Conservation (phyloP, 2,797 vertebrate genomes). For the Melanotaenia maccullochi region DNA sequence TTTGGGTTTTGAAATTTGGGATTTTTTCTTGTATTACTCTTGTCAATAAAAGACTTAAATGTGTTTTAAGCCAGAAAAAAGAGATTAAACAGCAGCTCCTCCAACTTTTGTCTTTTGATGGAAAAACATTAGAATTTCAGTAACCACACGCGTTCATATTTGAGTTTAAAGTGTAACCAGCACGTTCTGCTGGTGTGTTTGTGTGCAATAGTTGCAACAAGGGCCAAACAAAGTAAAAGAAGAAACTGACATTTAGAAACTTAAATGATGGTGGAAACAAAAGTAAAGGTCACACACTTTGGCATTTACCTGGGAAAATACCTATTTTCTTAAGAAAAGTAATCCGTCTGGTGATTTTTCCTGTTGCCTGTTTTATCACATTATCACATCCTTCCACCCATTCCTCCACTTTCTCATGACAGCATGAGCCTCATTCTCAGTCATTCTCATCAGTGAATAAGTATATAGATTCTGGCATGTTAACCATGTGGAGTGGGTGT, state of each 20-base stretch:
- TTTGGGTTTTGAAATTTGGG: neutral
- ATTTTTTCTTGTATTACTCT: too few relatives aligned
- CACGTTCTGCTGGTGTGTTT: conserved; percentile 31
- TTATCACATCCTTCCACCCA: neutral
- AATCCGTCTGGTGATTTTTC: neutral
- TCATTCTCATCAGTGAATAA: conserved; percentile 25
- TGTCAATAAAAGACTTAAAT: too few relatives aligned
- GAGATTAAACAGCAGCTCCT: neutral
- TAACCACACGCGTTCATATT: neutral
- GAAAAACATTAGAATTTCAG: neutral
- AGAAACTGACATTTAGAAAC: neutral
- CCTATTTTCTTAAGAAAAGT: neutral
- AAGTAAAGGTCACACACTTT: conserved; percentile 18
- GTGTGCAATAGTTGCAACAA: conserved; percentile 34
- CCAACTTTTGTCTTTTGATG: conserved; percentile 4
- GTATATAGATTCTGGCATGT: conserved; percentile 27
- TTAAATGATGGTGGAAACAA: conserved; percentile 24
- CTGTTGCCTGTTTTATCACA: neutral
- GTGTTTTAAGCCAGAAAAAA: too few relatives aligned
- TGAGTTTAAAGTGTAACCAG: conserved; percentile 43
- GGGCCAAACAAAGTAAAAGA: conserved; percentile 18
- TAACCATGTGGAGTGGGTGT: conserved; percentile 18
- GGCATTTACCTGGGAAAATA: neutral
- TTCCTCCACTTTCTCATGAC: neutral
- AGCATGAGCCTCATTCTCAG: conserved; percentile 4